Conservation (phyloP, 2,888 invertebrate genomes). For the Orchesellides sinensis region DNA sequence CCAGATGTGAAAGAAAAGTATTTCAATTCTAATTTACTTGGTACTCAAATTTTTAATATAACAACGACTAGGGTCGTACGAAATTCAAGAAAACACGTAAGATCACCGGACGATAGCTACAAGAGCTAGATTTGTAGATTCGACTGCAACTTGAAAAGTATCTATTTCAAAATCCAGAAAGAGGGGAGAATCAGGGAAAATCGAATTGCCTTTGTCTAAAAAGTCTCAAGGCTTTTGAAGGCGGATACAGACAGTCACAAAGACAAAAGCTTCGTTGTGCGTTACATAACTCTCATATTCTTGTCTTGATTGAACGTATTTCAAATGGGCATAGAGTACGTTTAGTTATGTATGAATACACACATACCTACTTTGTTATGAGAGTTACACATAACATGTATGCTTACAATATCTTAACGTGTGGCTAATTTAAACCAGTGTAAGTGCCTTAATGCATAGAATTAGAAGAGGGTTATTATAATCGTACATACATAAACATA, state of each 20-base stretch:
- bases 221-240: not conserved
- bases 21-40: not conserved
- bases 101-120: not conserved
- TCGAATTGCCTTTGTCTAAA: too few relatives aligned
- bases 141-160: constrained; percentile 39
- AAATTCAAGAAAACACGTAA: not conserved
- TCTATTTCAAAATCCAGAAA: constrained; percentile 25
- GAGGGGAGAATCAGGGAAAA: constrained; percentile 27
- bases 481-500: too few relatives aligned
- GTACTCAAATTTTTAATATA: not conserved
- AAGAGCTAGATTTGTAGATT: too few relatives aligned
- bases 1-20: not conserved
- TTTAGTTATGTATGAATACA: not conserved
- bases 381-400: too few relatives aligned
- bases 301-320: not conserved
- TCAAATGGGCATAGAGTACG: not conserved
- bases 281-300: not conserved
- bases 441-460: too few relatives aligned
- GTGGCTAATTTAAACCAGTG: too few relatives aligned
- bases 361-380: too few relatives aligned
- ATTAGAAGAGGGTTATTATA: too few relatives aligned
- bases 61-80: not conserved
- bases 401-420: too few relatives aligned
- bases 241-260: not conserved
- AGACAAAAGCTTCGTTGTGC: constrained; percentile 11